These are phyloP conservation scores for Trididemnum miniatum DNA, from an alignment of 23 tunicate genomes.

Conservation along the genomic window DNA sequence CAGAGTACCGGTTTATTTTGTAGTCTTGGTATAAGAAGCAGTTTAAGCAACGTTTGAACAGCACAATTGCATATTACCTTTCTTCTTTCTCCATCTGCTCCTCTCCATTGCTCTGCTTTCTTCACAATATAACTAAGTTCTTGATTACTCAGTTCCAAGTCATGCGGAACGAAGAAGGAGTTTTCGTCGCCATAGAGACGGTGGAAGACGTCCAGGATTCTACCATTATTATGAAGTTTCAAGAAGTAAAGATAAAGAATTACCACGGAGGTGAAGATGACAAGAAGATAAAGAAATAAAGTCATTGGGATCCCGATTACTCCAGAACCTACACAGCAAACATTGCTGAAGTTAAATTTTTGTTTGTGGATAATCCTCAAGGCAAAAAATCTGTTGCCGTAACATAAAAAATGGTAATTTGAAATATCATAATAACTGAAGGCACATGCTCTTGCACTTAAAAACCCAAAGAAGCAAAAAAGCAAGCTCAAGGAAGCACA, in stretches of 20 bases:
- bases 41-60: too few relatives aligned
- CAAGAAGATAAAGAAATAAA: constrained; percentile 71
- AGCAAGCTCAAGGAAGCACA: too few relatives aligned
- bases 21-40: too few relatives aligned
- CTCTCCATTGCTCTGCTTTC: constrained; percentile 96
- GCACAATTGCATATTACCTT: too few relatives aligned
- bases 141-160: constrained; percentile 89
- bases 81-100: constrained; percentile 89
- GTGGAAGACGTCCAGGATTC: constrained; percentile 87
- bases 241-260: constrained; percentile 89
- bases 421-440: too few relatives aligned
- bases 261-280: constrained; percentile 73
- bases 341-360: neutral
- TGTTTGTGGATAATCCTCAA: too few relatives aligned
- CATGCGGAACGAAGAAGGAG: constrained; percentile 77
- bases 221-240: constrained; percentile 93
- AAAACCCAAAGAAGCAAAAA: too few relatives aligned
- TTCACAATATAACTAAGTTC: constrained; percentile 76
- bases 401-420: too few relatives aligned
- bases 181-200: constrained; percentile 84
- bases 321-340: constrained; percentile 61
- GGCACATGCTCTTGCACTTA: too few relatives aligned
- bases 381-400: too few relatives aligned
- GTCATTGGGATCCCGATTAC: constrained; percentile 92
- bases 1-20: too few relatives aligned